phyloP scores from a whole-genome alignment of 2,888 invertebrate genomes.

The Hydraecia micacea region DNA sequence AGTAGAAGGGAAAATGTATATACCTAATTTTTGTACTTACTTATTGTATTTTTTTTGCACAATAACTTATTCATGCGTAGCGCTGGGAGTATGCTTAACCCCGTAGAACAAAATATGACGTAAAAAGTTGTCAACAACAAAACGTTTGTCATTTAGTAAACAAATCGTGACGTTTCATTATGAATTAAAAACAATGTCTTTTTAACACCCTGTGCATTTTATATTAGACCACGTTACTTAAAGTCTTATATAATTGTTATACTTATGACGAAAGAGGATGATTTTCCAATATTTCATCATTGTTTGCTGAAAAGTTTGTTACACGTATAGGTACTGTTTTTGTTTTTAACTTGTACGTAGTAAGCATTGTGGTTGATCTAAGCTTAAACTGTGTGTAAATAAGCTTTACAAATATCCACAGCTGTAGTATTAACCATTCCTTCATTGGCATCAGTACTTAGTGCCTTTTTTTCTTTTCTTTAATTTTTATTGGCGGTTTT shows the following conservation, averaged over 20 bases:
- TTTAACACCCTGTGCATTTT: neutral
- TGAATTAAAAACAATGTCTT: neutral
- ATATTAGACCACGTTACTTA: neutral
- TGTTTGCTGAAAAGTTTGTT: neutral
- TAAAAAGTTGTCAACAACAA: neutral
- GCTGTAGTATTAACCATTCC: conserved; percentile 7
- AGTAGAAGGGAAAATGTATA: neutral
- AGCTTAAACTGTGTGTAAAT: conserved; percentile 1
- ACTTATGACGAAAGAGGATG: conserved; percentile 8
- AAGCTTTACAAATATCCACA: neutral
- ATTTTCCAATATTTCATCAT: conserved; percentile 12
- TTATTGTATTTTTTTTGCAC: conserved; percentile 6
- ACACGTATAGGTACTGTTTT: conserved; percentile 4
- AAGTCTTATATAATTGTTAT: neutral
- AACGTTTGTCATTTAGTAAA: neutral
- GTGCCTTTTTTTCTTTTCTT: neutral
- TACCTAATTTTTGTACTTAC: neutral
- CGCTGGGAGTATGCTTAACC: neutral
- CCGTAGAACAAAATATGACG: neutral
- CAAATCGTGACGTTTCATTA: neutral
- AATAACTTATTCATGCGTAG: neutral
- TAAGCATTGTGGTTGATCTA: conserved; percentile 15
- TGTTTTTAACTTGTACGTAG: conserved; percentile 5
- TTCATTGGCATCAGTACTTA: conserved; percentile 13
- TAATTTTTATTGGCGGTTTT: too few relatives aligned